Base-by-base conservation (phyloP, 2,113 vertebrate species). In the Ornithorhynchus anatinus region DNA sequence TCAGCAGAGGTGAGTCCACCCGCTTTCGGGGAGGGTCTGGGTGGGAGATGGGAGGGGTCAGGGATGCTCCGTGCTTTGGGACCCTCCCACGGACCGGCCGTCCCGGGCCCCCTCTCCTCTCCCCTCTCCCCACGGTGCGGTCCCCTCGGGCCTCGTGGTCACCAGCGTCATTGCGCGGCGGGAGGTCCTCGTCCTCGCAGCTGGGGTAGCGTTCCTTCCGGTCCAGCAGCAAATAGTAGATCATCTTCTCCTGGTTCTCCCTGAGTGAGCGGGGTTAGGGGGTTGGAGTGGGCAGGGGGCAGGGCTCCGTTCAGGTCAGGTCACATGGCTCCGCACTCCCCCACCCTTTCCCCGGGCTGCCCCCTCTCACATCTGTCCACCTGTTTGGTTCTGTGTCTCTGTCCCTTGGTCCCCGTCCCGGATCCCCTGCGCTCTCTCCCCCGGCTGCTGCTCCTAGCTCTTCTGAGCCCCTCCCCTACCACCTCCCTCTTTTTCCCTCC, bases 191-290 rank as follows among this genome's bases (percentile, higher is more conserved):
- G 44, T 97, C 96, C 82, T 97, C 96, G 35, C 96, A 97, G 89
- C 96, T 97, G 19, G 96, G 96, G 75, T 97, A 97, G 27, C 96
- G 92, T 82, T 97, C 96, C 76, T 97, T 97, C 63, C 96, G 95
- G 87, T 97, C 96, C 76, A 97, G 81, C 63, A 97, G 92, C 71
- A 97, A 91, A 67, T 96, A 97, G 81, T 97, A 97, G 42, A 97
- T 97, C 95, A 97, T 97, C 81, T 97, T 97, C 85, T 97, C 96
- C 84, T 97, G 96, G 81, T 97, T 97, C 78, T 97, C 96, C 72
- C 96, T 97, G 76, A 52, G 32, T 48, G 2, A 44, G 11, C 59
- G 5, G 65, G 12, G 37, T 6, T 22, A 5, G 6, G 11, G 23
- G 42, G 7, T n/a, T 23, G 35, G 43, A n/a, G 43, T 5, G 22